Base-by-base conservation (phyloP, 2,113 vertebrate genomes). In the Alethe castanea region DNA sequence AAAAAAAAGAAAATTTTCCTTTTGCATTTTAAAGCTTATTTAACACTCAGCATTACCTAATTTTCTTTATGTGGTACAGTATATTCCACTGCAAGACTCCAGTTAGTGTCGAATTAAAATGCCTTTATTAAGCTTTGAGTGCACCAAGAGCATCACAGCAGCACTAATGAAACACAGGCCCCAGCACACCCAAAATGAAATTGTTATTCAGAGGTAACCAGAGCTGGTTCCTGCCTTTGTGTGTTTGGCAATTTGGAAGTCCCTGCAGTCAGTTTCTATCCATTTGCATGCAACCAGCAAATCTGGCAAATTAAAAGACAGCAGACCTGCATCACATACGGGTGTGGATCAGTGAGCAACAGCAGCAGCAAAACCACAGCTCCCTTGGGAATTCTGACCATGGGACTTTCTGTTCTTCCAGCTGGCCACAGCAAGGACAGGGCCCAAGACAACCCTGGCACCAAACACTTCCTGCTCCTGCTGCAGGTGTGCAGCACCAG, bases 11-110 rank as follows among this genome's bases (percentile, higher is more conserved):
- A 86, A 59, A 25, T 2, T 9, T 81, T 71, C 57, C 62, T 93
- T 91, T 87, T 94, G 48, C 73, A 77, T 56, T 66, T 94, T 85
- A 92, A 96, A 96, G 85, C 90, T 86, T 60, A 86, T 53, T 90
- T 78, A 95, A 92, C 70, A 92, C 52, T 74, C 82, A 86, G 72
- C 57, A 88, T 84, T 82, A 79, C 66, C 90, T 86, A 0, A 2
- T 56, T 90, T 82, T 59, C 72, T 90, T 88, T 78, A 81, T 0
- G 3, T 52, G 59, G 62, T 36, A 50, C 38, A 70, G 56, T 44
- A 29, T 64, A 94, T 62, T 76, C 74, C 56, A 93, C 81, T 4
- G 19, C 70, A 85, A 50, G 70, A 12, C 62, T 85, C 81, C 54
- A 47, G 79, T 38, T 54, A 69, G 50, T 5, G 14, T 59, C 12